A percentile compares a stretch with the other conserved stretches of the same genome.
phyloP scores from a whole-genome alignment of 2,797 vertebrate species.

The Botia almorhae region DNA sequence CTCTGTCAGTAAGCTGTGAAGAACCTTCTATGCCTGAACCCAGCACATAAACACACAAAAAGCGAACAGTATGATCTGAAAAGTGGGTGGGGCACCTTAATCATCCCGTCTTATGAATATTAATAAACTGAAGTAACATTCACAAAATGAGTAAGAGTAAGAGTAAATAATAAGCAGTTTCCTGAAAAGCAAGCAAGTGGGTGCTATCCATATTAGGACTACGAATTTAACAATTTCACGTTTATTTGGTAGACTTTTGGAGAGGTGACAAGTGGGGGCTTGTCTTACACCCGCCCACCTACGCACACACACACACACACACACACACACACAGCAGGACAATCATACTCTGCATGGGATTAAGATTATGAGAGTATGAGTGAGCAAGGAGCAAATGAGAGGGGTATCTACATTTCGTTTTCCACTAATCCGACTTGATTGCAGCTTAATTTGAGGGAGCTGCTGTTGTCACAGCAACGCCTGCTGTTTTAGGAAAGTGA shows the following conservation, averaged over 20 bases:
- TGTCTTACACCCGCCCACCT: background rate
- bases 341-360: background rate
- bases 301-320: background rate
- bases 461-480: conserved; percentile 13
- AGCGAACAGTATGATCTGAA: background rate
- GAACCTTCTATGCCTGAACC: background rate
- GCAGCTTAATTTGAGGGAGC: conserved; percentile 9
- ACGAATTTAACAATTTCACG: background rate
- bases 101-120: background rate
- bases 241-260: background rate
- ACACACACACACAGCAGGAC: background rate
- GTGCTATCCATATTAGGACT: background rate
- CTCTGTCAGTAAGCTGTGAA: conserved; percentile 8
- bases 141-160: too few species aligned
- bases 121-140: background rate
- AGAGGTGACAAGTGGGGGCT: too few species aligned
- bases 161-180: background rate
- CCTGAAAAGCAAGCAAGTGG: background rate
- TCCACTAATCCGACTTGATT: conserved; percentile 17
- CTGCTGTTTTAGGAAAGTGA: background rate
- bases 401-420: background rate
- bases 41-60: background rate
- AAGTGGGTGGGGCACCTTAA: background rate
- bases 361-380: background rate
- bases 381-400: conserved; percentile 23